Evolutionary conservation across 2,797 vertebrate genomes (phyloP), one percentile per base, ranked within the genome.

Genomic region (Silurus lanzhouensis): DNA sequence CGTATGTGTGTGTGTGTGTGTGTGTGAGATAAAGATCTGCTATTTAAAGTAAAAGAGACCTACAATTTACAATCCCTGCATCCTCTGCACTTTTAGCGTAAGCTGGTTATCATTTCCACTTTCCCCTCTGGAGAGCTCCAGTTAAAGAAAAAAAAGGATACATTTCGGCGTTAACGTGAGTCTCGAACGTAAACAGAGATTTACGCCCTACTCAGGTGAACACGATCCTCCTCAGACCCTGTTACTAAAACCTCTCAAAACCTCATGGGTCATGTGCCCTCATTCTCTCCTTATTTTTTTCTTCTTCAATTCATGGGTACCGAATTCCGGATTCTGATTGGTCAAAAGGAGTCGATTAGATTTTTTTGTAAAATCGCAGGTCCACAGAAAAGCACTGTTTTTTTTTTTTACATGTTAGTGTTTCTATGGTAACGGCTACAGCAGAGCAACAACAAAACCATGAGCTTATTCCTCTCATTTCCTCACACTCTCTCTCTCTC

Each of bases 1-100:
- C 3, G 66, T 6, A 9, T 14, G 46, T 13, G 70, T 5, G 70
- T 0, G 68, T 9, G 63, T 10, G 63, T 3, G 63, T 25, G 64
- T 27, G 63, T 25, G 63, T 60, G 58, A 7, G 66, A 44, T 55
- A 27, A 66, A 78, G 81, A 83, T 52, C 81, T 58, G 57, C 74
- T 86, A 86, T 74, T 83, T 83, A 60, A 81, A 74, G 67, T 46
- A 25, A 66, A 83, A 83, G 81, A 83, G 72, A 25, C 58, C 75
- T 66, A 77, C 76, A 79, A 81, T 86, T 80, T 72, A 66, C 66
- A 31, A 52, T 81, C 78, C n/a, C 8, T 20, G 9, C 79, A 81
- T 9, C 63, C 64, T 68, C 64, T 7, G 31, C 46, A 68, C 80
- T 20, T 20, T 78, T n/a, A 64, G 38, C 13, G 8, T 5, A 22